phyloP scores from a whole-genome alignment of 1,140 invertebrate genomes.

The Gonatopus flavifemur region DNA sequence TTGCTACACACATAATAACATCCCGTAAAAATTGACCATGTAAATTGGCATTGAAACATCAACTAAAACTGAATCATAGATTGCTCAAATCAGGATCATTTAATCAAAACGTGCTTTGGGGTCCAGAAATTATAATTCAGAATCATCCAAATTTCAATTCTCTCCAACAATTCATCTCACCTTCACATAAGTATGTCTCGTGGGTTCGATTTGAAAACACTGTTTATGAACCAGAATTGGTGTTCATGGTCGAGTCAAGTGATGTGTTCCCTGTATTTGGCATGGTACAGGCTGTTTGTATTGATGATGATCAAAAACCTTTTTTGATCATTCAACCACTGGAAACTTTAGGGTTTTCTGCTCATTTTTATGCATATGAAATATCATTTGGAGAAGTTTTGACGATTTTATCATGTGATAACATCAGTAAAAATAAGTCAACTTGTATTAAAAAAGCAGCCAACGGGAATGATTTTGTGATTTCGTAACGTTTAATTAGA shows the following conservation, averaged over 20 bases:
- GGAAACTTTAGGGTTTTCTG: neutral
- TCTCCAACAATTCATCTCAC: too few species aligned
- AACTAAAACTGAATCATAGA: neutral
- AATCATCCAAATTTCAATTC: neutral
- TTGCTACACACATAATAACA: neutral
- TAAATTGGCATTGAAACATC: neutral
- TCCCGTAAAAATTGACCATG: neutral
- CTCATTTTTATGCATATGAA: neutral
- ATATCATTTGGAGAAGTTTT: too few species aligned
- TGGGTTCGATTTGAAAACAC: too few species aligned
- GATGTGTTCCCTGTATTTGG: neutral
- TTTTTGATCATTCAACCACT: neutral
- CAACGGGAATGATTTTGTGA: too few species aligned
- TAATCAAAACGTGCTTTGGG: neutral
- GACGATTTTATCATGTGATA: too few species aligned
- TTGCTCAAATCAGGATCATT: neutral
- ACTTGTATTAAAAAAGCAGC: too few species aligned
- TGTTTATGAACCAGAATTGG: too few species aligned
- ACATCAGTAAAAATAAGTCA: too few species aligned
- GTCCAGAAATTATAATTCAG: neutral
- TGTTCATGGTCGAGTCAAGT: neutral
- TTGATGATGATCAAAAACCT: neutral
- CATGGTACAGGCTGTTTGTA: neutral
- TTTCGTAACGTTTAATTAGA: too few species aligned
- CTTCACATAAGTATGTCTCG: too few species aligned